Percentiles rank a stretch among this genome's conserved stretches.
Conservation (phyloP, 1,140 invertebrate species). For the Zaprionus tsacasi region DNA sequence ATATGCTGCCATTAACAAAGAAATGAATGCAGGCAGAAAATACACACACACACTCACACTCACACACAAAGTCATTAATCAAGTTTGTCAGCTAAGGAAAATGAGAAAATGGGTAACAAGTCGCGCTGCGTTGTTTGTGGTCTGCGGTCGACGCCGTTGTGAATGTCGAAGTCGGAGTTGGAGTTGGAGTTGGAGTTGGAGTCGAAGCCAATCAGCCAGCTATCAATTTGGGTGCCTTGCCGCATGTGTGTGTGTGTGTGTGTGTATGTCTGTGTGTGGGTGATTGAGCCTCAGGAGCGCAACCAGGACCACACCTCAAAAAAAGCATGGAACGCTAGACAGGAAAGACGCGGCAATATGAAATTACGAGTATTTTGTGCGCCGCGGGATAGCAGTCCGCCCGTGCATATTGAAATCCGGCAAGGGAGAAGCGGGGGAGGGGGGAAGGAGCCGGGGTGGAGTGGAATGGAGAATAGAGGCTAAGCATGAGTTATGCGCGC, state of each 20-base stretch:
- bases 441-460: background rate
- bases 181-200: constrained; percentile 30
- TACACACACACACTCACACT: constrained; percentile 2
- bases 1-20: constrained; percentile 61
- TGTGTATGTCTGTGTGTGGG: constrained; percentile 18
- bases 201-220: constrained; percentile 38
- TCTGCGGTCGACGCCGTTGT: constrained; percentile 57
- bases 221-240: constrained; percentile 34
- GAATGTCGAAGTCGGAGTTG: constrained; percentile 11
- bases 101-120: constrained; percentile 52
- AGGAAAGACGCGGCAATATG: constrained; percentile 38
- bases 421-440: background rate
- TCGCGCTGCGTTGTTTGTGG: constrained; percentile 49
- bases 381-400: constrained; percentile 35
- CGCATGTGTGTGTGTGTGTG: background rate
- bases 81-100: constrained; percentile 62
- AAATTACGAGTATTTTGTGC: constrained; percentile 42
- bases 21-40: constrained; percentile 5
- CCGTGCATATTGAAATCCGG: constrained; percentile 47
- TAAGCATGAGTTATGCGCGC: constrained; percentile 76
- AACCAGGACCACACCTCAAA: constrained; percentile 71
- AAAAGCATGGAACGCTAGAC: constrained; percentile 10
- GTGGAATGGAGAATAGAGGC: constrained; percentile 26
- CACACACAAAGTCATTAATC: constrained; percentile 61
- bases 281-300: constrained; percentile 41